Evolutionary conservation across 1,140 invertebrate genomes (phyloP), one percentile per base, ranked within the genome.

Genomic region (Tetragnatha versicolor): DNA sequence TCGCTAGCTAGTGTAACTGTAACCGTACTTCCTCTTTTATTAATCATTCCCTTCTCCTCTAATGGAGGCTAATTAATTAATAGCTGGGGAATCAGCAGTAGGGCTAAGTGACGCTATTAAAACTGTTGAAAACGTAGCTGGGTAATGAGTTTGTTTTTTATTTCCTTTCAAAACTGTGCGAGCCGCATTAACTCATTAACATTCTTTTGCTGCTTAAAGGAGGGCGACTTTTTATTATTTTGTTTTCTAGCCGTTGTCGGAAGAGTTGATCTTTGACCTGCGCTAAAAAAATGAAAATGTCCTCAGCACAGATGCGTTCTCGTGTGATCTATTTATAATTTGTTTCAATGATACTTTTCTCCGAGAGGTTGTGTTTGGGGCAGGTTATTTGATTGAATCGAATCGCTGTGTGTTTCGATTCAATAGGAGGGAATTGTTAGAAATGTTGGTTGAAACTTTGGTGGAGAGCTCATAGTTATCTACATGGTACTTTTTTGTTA

Each of bases 1-100:
- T n/a, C n/a, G n/a, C n/a, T n/a, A n/a, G n/a, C n/a, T n/a, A n/a
- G n/a, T n/a, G n/a, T n/a, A n/a, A n/a, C n/a, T n/a, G n/a, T n/a
- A n/a, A n/a, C n/a, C n/a, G n/a, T n/a, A n/a, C n/a, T n/a, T n/a
- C n/a, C n/a, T n/a, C n/a, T n/a, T 58, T 58, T 58, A 58, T 58
- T 58, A 58, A 58, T 58, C 55, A 58, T 58, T n/a, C 3, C 5
- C 55, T 14, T n/a, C 12, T 58, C n/a, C n/a, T n/a, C n/a, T 58
- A 58, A 58, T 58, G 31, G 55, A 35, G 12, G 14, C 14, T 58
- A 58, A 58, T 58, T 31, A 33, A 35, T 58, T 58, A 58, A 58
- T 58, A 58, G 29, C 55, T 58, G n/a, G 55, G 31, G 27, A n/a
- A 58, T 58, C 55, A 20, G 27, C 55, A 20, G 0, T 58, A 58